phyloP scores from a whole-genome alignment of 2,888 invertebrate genomes.

The Augochlorella aurata region DNA sequence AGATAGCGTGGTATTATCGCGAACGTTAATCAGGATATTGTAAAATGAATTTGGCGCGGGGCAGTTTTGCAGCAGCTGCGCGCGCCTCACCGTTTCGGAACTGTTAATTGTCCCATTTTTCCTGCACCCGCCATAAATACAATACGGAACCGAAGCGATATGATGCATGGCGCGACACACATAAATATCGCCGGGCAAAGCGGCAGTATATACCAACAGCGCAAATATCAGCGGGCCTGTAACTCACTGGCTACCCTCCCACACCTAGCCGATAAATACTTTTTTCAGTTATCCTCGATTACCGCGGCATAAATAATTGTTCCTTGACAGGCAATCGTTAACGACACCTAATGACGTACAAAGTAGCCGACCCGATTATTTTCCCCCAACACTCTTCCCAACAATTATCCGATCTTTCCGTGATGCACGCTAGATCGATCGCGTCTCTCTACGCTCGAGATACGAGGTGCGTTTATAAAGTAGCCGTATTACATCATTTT shows the following conservation, averaged over 20 bases:
- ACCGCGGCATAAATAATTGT: conserved; percentile 64
- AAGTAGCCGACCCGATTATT: conserved; percentile 52
- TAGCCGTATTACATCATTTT: no score
- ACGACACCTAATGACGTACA: conserved; percentile 56
- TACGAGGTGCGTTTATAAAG: not conserved
- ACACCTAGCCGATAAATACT: conserved; percentile 41
- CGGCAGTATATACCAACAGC: conserved; percentile 53
- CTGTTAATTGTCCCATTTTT: conserved; percentile 60
- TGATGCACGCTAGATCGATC: conserved; percentile 13
- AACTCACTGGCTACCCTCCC: conserved; percentile 46
- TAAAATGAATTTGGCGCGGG: conserved; percentile 48
- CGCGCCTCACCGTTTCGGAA: conserved; percentile 48
- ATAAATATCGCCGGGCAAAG: conserved; percentile 61
- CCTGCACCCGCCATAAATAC: conserved; percentile 57
- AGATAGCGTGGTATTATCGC: conserved; percentile 43
- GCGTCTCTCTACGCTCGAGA: not conserved
- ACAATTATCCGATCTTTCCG: conserved; percentile 52
- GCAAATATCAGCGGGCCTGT: conserved; percentile 62
- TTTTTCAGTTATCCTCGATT: conserved; percentile 56
- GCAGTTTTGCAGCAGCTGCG: conserved; percentile 55
- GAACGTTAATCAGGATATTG: conserved; percentile 54
- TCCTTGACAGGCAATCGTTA: conserved; percentile 57
- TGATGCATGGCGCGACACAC: conserved; percentile 60
- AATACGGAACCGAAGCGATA: conserved; percentile 55
- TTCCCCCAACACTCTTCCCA: conserved; percentile 29